Conservation (phyloP, 2,797 vertebrate species). For the Leucoraja ocellata region DNA sequence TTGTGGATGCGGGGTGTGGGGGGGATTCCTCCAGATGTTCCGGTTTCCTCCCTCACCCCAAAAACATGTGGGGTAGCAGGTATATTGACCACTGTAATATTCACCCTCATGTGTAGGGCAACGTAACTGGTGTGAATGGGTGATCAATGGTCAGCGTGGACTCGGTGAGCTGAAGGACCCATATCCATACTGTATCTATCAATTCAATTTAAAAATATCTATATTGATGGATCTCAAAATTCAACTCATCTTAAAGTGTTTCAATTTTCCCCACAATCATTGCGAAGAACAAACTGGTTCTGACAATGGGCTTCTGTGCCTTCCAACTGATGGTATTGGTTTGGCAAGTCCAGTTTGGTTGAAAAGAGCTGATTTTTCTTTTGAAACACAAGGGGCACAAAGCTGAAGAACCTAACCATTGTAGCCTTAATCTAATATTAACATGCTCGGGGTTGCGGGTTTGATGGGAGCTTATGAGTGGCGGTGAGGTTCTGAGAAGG, state of each 20-base stretch:
- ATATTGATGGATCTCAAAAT: not conserved
- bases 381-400: not conserved
- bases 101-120: too few species aligned
- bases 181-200: too few species aligned
- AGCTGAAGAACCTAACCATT: not conserved
- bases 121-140: too few species aligned
- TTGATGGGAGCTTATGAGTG: too few species aligned
- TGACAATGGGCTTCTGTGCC: not conserved
- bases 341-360: not conserved
- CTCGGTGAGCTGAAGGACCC: too few species aligned
- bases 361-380: not conserved
- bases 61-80: too few species aligned
- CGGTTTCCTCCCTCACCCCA: too few species aligned
- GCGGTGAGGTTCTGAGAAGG: too few species aligned
- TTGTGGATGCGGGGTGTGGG: too few species aligned
- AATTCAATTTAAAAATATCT: not conserved
- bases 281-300: not conserved
- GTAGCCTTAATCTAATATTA: not conserved
- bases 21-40: too few species aligned
- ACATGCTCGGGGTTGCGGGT: not conserved
- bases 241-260: not conserved
- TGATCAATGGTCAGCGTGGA: too few species aligned
- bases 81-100: too few species aligned
- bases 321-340: not conserved
- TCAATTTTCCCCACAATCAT: not conserved